Conservation (phyloP, 2,113 vertebrate genomes). For the Phrynosoma blainvillii region DNA sequence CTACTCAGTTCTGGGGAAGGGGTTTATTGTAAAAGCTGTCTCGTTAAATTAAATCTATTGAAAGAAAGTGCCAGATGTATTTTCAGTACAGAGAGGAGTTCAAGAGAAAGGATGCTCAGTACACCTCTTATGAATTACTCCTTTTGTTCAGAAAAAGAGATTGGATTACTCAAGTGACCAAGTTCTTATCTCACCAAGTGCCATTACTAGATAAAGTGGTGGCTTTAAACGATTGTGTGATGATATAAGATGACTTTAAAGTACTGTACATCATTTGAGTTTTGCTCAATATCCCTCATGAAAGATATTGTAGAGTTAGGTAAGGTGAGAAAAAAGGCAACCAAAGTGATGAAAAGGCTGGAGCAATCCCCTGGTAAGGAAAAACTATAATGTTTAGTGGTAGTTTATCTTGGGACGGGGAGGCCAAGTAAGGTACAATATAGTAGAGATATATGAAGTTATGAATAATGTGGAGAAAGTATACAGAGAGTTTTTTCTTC, state of each 20-base stretch:
- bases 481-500: background rate
- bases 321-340: background rate
- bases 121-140: background rate
- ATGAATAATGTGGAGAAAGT: background rate
- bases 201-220: background rate
- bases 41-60: background rate
- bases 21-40: background rate
- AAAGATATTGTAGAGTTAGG: background rate
- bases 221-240: background rate
- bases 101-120: background rate
- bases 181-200: background rate
- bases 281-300: background rate
- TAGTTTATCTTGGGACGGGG: background rate
- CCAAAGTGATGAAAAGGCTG: too few species aligned
- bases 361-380: background rate
- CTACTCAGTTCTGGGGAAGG: background rate
- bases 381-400: background rate
- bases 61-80: background rate
- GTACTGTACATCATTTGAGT: background rate
- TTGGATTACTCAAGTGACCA: background rate
- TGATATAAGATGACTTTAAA: conserved; percentile 22
- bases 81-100: background rate
- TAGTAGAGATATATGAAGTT: background rate
- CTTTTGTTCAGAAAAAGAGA: conserved; percentile 6
- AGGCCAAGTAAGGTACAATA: too few species aligned